Conservation (phyloP, 2,113 vertebrate genomes). For the Eidolon helvum region DNA sequence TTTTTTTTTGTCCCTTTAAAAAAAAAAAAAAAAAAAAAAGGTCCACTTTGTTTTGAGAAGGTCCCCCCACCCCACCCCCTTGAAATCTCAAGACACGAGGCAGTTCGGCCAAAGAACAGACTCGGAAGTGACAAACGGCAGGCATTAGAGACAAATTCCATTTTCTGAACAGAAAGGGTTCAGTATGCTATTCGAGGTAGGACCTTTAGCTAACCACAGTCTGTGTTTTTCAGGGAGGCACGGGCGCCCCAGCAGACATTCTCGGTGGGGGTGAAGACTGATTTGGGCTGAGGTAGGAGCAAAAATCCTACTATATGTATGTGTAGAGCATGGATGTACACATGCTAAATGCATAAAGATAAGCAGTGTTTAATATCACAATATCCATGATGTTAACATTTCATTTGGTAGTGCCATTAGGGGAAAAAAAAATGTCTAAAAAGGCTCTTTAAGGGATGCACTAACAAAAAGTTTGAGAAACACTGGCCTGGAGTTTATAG, state of each 20-base stretch:
- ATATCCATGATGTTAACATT: background rate
- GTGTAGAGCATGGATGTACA: background rate
- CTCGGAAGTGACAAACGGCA: background rate
- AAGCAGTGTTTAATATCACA: background rate
- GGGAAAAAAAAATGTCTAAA: background rate
- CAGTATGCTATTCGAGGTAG: background rate
- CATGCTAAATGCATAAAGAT: accelerated
- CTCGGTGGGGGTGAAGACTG: background rate
- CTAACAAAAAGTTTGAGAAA: background rate
- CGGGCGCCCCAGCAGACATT: accelerated
- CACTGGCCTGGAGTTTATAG: background rate
- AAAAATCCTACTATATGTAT: background rate
- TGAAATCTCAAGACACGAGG: background rate
- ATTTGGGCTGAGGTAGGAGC: accelerated
- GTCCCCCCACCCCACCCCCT: background rate
- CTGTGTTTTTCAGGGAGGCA: background rate
- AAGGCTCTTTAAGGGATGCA: background rate
- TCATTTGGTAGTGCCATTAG: accelerated
- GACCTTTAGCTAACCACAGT: background rate
- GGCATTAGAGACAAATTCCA: accelerated
- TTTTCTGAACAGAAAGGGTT: background rate
- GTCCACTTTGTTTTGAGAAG: background rate
- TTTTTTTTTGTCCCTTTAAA: no score
- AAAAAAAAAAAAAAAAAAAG: background rate
- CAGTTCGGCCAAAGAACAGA: background rate